These are phyloP conservation scores for Oscheius myriophilus DNA, from an alignment of 2,888 invertebrate genomes.

Conservation along the genomic window DNA sequence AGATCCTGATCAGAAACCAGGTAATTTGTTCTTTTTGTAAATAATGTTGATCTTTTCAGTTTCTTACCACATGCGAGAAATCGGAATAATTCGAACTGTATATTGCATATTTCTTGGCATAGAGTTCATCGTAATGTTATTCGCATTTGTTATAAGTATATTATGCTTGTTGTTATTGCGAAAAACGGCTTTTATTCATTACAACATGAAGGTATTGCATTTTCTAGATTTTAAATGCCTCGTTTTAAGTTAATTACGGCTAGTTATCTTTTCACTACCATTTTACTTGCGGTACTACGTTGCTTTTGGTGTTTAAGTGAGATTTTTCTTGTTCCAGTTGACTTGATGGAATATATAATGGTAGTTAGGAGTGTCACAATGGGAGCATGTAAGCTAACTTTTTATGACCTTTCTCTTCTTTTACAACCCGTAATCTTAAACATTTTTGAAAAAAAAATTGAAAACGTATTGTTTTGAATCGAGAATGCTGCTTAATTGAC, in stretches of 20 bases:
- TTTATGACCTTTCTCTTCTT: too few species aligned
- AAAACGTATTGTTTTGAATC: too few species aligned
- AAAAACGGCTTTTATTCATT: conserved; percentile 16
- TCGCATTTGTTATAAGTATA: background rate
- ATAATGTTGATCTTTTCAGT: background rate
- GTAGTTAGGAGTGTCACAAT: conserved; percentile 4
- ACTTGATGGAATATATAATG: conserved; percentile 8
- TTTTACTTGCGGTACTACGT: background rate
- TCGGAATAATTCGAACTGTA: background rate
- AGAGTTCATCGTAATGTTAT: background rate
- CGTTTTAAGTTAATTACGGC: background rate
- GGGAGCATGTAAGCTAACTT: background rate
- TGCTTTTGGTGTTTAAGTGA: conserved; percentile 5
- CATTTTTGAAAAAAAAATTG: too few species aligned
- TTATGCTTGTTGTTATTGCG: background rate
- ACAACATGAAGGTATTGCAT: conserved; percentile 6
- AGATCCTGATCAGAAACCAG: too few species aligned
- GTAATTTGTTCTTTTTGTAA: too few species aligned
- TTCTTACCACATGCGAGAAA: conserved; percentile 13
- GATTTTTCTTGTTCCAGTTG: background rate
- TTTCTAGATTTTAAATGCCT: background rate
- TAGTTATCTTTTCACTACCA: conserved; percentile 3
- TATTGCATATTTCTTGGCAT: background rate
- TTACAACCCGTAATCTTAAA: too few species aligned
- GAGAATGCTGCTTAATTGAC: too few species aligned